These are phyloP conservation scores for Hetaerina americana DNA, from an alignment of 1,140 invertebrate genomes.

Conservation along the genomic window DNA sequence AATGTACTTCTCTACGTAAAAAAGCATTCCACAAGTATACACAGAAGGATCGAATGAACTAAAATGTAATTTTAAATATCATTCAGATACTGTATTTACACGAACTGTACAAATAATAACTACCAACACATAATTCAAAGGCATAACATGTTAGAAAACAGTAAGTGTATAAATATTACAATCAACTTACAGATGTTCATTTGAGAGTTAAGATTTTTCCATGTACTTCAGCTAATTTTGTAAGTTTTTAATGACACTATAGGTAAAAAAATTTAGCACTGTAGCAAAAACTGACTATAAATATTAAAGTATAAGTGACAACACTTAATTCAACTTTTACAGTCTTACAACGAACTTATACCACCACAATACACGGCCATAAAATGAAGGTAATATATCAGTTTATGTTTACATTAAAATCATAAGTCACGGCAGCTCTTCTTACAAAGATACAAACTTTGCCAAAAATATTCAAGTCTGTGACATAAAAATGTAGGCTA, in stretches of 20 bases:
- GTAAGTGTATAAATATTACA: neutral
- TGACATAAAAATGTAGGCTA: neutral
- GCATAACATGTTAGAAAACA: neutral
- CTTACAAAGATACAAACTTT: neutral
- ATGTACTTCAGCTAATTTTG: neutral
- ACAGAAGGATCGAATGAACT: neutral
- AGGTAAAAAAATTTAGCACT: neutral
- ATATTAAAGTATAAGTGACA: neutral
- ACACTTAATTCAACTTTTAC: neutral
- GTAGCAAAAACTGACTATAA: neutral
- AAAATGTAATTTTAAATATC: neutral
- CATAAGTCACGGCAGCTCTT: neutral
- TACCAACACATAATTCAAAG: neutral
- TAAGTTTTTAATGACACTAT: neutral
- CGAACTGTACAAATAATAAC: neutral
- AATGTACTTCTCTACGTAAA: neutral
- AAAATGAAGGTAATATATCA: neutral
- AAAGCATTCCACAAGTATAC: neutral
- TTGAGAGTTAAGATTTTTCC: neutral
- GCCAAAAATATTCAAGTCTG: neutral
- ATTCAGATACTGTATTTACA: neutral
- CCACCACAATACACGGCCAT: neutral
- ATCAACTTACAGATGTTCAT: neutral
- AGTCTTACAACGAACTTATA: neutral
- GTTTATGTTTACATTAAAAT: neutral